phyloP scores from a whole-genome alignment of 2,113 vertebrate genomes.

The Dolichallabes microphthalmus region DNA sequence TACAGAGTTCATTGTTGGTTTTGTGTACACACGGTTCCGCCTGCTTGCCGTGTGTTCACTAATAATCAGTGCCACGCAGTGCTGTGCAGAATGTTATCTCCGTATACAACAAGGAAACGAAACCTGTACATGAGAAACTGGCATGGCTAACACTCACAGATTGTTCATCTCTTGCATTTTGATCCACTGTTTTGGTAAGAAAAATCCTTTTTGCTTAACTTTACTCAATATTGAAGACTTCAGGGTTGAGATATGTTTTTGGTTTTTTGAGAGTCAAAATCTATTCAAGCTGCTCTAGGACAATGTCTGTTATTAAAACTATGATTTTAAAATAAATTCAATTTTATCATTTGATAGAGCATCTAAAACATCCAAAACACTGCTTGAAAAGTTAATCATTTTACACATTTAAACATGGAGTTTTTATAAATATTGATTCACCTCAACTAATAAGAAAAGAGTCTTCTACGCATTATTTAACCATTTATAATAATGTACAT shows the following conservation, averaged over 20 bases:
- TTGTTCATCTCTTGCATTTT: conserved; percentile 28
- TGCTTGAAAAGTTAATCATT: background rate
- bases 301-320: background rate
- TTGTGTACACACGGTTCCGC: conserved; percentile 13
- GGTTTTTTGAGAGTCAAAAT: background rate
- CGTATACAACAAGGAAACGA: conserved; percentile 5
- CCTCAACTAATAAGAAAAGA: background rate
- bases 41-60: conserved; percentile 8
- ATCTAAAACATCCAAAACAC: background rate
- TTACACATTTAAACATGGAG: background rate
- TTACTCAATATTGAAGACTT: background rate
- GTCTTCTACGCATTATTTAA: background rate
- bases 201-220: background rate
- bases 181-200: conserved; percentile 49
- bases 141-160: conserved; percentile 22
- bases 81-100: conserved; percentile 28
- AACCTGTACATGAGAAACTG: background rate
- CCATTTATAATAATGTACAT: too few relatives aligned
- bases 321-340: background rate
- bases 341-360: background rate
- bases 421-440: background rate
- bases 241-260: background rate
- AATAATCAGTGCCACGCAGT: conserved; percentile 14
- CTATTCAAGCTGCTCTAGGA: background rate
- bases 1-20: background rate